These are phyloP conservation scores for Oxyruncus cristatus DNA, from an alignment of 2,113 vertebrate genomes.

Conservation along the genomic window DNA sequence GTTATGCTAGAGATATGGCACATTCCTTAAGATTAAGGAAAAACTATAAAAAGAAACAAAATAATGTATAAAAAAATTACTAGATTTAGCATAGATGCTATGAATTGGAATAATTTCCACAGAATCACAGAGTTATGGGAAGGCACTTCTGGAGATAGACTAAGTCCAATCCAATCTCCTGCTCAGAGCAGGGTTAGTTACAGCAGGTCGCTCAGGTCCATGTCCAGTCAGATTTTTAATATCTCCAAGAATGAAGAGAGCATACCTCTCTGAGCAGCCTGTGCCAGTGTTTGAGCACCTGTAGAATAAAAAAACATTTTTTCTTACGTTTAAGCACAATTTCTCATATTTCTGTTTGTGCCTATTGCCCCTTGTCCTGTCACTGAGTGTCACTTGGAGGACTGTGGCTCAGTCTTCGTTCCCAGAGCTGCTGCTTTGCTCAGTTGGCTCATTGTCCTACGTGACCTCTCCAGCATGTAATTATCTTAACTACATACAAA, in stretches of 20 bases:
- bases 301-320: background rate
- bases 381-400: background rate
- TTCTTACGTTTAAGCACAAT: background rate
- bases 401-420: background rate
- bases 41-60: background rate
- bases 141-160: background rate
- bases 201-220: background rate
- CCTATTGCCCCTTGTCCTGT: background rate
- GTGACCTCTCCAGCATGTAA: background rate
- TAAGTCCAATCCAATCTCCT: background rate
- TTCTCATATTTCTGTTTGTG: background rate
- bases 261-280: background rate
- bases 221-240: background rate
- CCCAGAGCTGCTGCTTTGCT: background rate
- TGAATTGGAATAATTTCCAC: background rate
- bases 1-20: background rate
- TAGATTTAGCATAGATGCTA: background rate
- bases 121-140: background rate
- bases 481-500: background rate
- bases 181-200: background rate
- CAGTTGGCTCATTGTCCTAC: background rate
- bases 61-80: background rate
- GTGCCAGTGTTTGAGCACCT: background rate
- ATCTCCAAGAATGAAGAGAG: background rate
- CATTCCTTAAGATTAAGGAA: background rate